phyloP scores from a whole-genome alignment of 2,888 invertebrate species.

The Folsomia candida region DNA sequence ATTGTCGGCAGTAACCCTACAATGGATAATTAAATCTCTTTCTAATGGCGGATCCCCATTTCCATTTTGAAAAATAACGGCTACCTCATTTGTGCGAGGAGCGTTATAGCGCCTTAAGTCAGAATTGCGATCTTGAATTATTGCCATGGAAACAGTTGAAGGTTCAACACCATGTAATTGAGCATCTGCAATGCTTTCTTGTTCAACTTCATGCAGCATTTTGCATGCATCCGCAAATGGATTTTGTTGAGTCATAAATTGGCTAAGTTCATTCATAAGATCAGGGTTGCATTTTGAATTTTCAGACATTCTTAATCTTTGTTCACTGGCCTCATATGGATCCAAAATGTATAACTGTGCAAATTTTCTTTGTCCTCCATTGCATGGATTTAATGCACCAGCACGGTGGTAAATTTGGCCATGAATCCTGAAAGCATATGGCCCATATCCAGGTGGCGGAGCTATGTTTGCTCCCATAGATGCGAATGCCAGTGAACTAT shows the following conservation, averaged over 20 bases:
- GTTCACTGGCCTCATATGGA: conserved; percentile 6
- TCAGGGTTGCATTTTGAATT: conserved; percentile 9
- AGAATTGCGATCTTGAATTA: conserved; percentile 7
- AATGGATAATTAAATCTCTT: conserved; percentile 3
- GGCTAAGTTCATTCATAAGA: conserved; percentile 1
- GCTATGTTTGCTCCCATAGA: conserved; percentile 39
- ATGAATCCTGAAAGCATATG: conserved; percentile 41
- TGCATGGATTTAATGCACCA: neutral
- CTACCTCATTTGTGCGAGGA: conserved; percentile 39
- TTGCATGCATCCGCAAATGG: conserved; percentile 32
- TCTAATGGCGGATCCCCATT: conserved; percentile 46
- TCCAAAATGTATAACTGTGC: conserved; percentile 15
- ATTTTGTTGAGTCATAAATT: conserved; percentile 20
- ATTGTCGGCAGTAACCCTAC: neutral
- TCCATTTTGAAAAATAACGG: conserved; percentile 31
- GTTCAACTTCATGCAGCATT: conserved; percentile 35
- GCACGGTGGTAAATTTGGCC: conserved; percentile 42
- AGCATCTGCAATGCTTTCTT: conserved; percentile 19
- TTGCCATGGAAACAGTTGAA: neutral
- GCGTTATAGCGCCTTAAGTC: conserved; percentile 41
- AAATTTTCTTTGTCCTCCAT: neutral
- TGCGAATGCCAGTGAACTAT: conserved; percentile 41
- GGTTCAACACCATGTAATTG: conserved; percentile 5
- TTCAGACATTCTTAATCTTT: conserved; percentile 3
- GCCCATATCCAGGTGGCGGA: conserved; percentile 20